These are phyloP conservation scores for Portevinia maculata DNA, from an alignment of 2,888 invertebrate genomes.

Conservation along the genomic window DNA sequence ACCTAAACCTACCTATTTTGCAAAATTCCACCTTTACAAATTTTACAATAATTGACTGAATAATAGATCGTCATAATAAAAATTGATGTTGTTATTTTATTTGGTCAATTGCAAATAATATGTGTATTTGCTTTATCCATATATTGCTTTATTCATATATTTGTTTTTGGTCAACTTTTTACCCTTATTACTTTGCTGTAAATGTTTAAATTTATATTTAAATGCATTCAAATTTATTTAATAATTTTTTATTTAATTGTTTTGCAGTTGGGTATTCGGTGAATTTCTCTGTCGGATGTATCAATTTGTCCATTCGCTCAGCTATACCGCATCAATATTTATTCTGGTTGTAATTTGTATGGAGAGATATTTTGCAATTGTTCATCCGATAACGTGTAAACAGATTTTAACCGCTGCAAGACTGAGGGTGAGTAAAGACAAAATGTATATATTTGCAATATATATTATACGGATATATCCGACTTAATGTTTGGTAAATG, in stretches of 20 bases:
- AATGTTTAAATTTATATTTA: conserved; percentile 4
- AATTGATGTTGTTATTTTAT: no score
- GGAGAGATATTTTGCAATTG: conserved; percentile 93
- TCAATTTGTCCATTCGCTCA: conserved; percentile 93
- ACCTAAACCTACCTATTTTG: no score
- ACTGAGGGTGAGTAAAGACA: conserved; percentile 86
- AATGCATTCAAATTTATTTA: background rate
- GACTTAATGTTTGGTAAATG: no score
- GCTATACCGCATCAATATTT: conserved; percentile 95
- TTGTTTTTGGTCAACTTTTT: no score
- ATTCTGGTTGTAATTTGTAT: conserved; percentile 94
- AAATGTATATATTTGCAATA: no score
- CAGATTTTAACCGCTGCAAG: conserved; percentile 91
- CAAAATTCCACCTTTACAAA: no score
- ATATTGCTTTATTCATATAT: no score
- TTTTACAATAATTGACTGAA: no score
- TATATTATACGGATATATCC: no score
- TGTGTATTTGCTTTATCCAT: no score
- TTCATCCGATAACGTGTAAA: conserved; percentile 92
- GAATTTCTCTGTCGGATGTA: conserved; percentile 95
- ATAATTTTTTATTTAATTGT: conserved; percentile 59
- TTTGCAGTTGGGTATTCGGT: conserved; percentile 91
- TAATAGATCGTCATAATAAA: no score
- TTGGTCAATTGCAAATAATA: no score
- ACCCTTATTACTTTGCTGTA: background rate